Conservation (phyloP, 2,888 invertebrate genomes). For the Drosophila putrida region DNA sequence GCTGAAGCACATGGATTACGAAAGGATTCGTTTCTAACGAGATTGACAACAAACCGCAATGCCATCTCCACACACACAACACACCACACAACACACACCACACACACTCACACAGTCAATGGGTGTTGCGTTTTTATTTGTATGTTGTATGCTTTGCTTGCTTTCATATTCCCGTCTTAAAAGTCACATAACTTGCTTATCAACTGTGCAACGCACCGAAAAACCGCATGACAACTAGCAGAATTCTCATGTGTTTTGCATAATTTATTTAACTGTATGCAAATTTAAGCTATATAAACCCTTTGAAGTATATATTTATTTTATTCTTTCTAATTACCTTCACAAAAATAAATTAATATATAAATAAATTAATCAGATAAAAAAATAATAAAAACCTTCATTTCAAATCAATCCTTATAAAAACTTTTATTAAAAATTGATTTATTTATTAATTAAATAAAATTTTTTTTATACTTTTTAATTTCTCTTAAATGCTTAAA, state of each 20-base stretch:
- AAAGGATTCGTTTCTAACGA: slow-evolving; percentile 80
- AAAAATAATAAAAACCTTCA: too few relatives aligned
- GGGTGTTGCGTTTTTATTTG: slow-evolving; percentile 68
- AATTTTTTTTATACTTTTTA: too few relatives aligned
- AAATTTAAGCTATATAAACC: too few relatives aligned
- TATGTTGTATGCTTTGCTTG: slow-evolving; percentile 31
- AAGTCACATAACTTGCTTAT: slow-evolving; percentile 15
- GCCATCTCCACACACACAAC: slow-evolving; percentile 41
- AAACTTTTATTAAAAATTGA: too few relatives aligned
- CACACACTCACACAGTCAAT: slow-evolving; percentile 15
- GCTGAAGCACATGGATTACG: slow-evolving; percentile 78
- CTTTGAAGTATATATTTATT: too few relatives aligned
- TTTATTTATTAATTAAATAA: too few relatives aligned
- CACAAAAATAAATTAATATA: too few relatives aligned
- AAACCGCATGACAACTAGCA: not conserved
- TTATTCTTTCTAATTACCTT: too few relatives aligned
- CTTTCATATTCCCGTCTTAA: slow-evolving; percentile 15
- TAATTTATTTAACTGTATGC: not conserved
- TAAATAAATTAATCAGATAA: too few relatives aligned
- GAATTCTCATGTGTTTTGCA: not conserved
- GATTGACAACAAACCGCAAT: slow-evolving; percentile 78
- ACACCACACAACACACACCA: slow-evolving; percentile 9
- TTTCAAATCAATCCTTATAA: too few relatives aligned
- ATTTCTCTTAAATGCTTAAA: too few relatives aligned
- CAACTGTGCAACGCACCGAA: slow-evolving; percentile 16